Conservation (phyloP, 2,113 vertebrate genomes). For the Rhabdornis inornatus region DNA sequence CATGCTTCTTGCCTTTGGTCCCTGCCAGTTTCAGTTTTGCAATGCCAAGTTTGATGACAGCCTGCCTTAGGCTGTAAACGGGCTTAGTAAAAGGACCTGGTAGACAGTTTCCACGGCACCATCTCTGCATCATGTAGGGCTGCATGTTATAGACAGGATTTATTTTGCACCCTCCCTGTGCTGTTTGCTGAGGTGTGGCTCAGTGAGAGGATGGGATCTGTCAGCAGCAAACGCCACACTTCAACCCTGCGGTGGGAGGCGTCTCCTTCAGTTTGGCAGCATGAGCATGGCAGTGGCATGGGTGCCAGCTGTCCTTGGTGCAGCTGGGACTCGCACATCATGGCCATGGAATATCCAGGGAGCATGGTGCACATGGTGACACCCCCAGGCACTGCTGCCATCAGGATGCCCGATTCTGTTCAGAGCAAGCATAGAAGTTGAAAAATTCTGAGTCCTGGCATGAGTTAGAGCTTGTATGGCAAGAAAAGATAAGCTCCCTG, state of each 20-base stretch:
- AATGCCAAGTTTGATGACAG: neutral
- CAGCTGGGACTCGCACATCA: neutral
- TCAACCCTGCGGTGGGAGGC: rapidly evolving
- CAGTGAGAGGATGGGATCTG: neutral
- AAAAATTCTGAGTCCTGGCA: neutral
- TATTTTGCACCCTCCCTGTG: neutral
- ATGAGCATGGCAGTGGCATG: neutral
- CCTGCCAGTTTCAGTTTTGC: conserved; percentile 22
- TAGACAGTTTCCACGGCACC: neutral
- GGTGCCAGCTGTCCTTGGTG: neutral
- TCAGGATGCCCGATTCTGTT: neutral
- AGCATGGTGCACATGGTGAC: neutral
- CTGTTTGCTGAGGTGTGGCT: neutral
- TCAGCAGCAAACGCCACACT: neutral
- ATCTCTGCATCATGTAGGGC: neutral
- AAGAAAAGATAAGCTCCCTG: neutral
- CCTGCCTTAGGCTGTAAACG: neutral
- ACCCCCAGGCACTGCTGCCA: rapidly evolving
- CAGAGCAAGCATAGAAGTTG: neutral
- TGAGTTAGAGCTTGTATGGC: neutral
- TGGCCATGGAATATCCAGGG: neutral
- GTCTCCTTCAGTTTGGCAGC: neutral
- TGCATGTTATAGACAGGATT: neutral
- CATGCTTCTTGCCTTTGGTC: neutral
- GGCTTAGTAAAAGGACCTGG: neutral